Evolutionary conservation across 2,797 vertebrate genomes (phyloP), one percentile per base, ranked within the genome.

Genomic region (Cetoscarus ocellatus): DNA sequence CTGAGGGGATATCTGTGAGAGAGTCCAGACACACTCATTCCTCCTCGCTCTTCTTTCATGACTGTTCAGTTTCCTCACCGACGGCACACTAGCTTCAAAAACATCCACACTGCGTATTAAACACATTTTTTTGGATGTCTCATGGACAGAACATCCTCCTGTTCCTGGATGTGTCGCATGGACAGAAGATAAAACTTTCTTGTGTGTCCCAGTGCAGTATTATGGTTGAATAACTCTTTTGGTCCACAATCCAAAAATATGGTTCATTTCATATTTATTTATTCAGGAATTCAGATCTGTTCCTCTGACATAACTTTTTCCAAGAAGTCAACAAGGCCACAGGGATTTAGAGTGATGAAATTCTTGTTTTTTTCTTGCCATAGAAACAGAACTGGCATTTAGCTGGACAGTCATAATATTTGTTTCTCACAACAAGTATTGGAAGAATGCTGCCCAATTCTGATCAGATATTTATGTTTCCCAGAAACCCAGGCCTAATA

Each of bases 21-120:
- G 75, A 91, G 73, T 88, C 85, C 91, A 92, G 91, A 81, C 84
- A 53, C 83, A 76, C 77, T 86, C 85, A 84, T 84, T 87, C 83
- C 85, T 86, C 12, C 57, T 78, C 81, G 71, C 73, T 80, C 84
- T 15, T 2, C 74, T 90, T 77, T 80, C 80, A 80, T 83, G 81
- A 85, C 85, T 82, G 82, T 75, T 86, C 76, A 57, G 18, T 76
- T 90, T 88, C 77, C 83, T 75, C 70, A 43, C 79, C 70, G 73
- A 77, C 71, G 49, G 80, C 15, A 82, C 77, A 77, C 60, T 9
- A 0, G 58, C 67, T 80, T 67, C 77, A 14, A 43, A 70, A 61
- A 73, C 57, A 73, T 82, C 75, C 76, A 61, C 65, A 48, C 45
- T 63, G 39, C 19, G 27, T 52, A 67, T 58, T 50, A 64, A 61